Conservation (phyloP, 2,113 vertebrate species). For the Ammodytes dubius region DNA sequence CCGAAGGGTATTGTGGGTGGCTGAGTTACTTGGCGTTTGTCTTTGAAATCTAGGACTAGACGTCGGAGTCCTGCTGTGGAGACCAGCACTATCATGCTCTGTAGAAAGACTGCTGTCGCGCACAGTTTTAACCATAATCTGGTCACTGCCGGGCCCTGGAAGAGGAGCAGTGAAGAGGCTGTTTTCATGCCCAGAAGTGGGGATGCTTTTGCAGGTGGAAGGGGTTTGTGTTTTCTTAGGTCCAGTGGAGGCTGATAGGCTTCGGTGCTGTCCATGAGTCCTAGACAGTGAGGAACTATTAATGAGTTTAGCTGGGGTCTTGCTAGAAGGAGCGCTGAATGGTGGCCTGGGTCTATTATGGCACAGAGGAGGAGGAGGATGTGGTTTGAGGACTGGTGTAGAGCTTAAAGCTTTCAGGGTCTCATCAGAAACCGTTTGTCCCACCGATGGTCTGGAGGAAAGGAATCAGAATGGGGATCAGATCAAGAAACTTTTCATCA, state of each 20-base stretch:
- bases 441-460: slow-evolving; percentile 38
- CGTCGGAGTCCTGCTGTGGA: not conserved
- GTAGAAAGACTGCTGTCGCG: not conserved
- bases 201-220: not conserved
- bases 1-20: not conserved
- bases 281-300: not conserved
- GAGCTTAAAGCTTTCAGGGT: not conserved
- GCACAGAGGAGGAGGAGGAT: slow-evolving; percentile 24
- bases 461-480: not conserved
- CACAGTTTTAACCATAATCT: not conserved
- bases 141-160: not conserved
- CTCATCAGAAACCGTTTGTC: slow-evolving; percentile 27
- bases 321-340: not conserved
- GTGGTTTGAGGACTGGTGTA: slow-evolving; percentile 24
- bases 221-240: slow-evolving; percentile 8
- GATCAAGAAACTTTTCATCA: not conserved
- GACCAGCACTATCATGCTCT: slow-evolving; percentile 7
- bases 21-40: slow-evolving; percentile 18
- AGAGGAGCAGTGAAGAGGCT: not conserved
- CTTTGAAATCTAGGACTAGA: not conserved
- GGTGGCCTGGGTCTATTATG: slow-evolving; percentile 48
- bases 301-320: slow-evolving; percentile 14
- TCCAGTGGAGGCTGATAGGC: slow-evolving; percentile 11
- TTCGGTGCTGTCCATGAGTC: slow-evolving; percentile 14
- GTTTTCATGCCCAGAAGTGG: not conserved